These are phyloP conservation scores for Haliaeetus leucogaster DNA, from an alignment of 2,113 vertebrate species.

Conservation along the genomic window DNA sequence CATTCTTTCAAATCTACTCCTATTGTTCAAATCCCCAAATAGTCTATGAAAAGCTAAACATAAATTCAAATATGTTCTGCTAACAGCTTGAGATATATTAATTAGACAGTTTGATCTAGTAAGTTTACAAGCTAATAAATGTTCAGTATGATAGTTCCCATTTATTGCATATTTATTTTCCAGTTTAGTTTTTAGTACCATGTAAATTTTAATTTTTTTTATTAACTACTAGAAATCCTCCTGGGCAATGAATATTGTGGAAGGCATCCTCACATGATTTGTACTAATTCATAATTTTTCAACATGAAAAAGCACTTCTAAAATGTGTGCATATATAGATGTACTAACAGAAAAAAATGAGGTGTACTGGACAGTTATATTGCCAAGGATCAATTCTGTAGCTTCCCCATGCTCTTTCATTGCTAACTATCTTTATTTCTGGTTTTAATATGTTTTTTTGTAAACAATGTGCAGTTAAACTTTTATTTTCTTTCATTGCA, in stretches of 20 bases:
- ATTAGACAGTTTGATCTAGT: not conserved
- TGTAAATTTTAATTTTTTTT: not conserved
- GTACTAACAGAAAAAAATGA: not conserved
- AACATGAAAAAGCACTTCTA: not conserved
- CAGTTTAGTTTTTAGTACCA: not conserved
- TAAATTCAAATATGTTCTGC: not conserved
- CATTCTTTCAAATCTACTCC: not conserved
- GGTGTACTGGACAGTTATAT: not conserved
- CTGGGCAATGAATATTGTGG: not conserved
- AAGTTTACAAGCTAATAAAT: not conserved
- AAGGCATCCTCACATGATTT: not conserved
- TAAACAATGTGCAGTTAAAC: not conserved
- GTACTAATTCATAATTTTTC: not conserved
- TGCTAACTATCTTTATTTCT: not conserved
- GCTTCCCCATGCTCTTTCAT: not conserved
- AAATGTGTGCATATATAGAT: not conserved
- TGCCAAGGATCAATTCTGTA: not conserved
- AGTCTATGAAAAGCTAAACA: not conserved
- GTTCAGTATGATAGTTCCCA: not conserved
- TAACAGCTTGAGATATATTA: not conserved
- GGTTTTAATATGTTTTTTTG: not conserved
- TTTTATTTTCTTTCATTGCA: not conserved
- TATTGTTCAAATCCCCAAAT: not conserved
- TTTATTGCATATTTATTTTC: not conserved
- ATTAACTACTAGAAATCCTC: not conserved